Base-by-base conservation (phyloP, 2,888 invertebrate genomes). In the Bruchidius siliquastri region DNA sequence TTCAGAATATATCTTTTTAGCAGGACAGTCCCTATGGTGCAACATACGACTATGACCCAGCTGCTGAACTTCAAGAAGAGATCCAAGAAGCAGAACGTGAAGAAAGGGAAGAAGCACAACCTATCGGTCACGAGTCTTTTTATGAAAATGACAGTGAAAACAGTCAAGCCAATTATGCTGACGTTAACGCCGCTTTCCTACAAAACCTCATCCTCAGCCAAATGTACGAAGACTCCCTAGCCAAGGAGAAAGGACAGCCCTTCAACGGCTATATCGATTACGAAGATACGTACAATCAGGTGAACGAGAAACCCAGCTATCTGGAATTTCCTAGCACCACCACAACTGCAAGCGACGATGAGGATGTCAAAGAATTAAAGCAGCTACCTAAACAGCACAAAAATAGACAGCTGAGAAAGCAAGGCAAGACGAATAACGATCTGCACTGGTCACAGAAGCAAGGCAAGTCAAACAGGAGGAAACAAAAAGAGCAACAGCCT, bases 61-160 rank as follows among this genome's bases (percentile, higher is more conserved):
- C 88, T 8, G 88, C 89, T 75, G 89, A 89, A 77, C 85, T 89
- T 18, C 89, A 91, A 77, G 91, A 91, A 76, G 90, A 89, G 76
- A 88, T 90, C 67, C 88, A 89, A 73, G 91, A 91, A 81, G 90
- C 90, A 77, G 90, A 91, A 81, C 86, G 90, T 72, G 88, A 91
- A 81, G 85, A 87, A 75, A 81, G 87, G 18, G 87, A 87, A 74
- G 89, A 90, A 68, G 87, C 90, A 20, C 86, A 91, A 66, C 91
- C 91, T 0, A 90, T 91, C 26, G 91, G 91, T n/a, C 91, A 91
- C 81, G 91, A 92, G 83, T 90, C 90, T 20, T 90, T 90, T 88
- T 92, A 89, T 78, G 91, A 91, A 82, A 89, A 88, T 77, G 90
- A 90, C 76, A 70, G 72, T 18, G 79, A 77, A 2, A 71, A 77